phyloP scores from a whole-genome alignment of 1,140 invertebrate species.

The Euura saliciscinereae region DNA sequence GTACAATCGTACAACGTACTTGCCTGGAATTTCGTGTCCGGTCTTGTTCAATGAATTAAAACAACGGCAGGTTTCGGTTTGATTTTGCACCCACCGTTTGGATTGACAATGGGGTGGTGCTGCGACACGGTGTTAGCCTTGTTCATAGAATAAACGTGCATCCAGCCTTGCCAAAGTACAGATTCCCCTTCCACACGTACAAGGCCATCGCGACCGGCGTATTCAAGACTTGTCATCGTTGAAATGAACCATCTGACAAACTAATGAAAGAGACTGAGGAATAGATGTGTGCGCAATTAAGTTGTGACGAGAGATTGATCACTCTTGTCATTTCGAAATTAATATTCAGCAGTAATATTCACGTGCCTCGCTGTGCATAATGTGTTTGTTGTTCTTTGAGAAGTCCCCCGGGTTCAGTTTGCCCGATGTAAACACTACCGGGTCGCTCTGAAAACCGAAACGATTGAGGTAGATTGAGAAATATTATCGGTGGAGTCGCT shows the following conservation, averaged over 20 bases:
- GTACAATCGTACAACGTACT: slow-evolving; percentile 38
- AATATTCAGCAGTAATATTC: background rate
- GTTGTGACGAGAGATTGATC: background rate
- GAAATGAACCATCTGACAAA: slow-evolving; percentile 40
- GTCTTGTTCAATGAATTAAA: too few species aligned
- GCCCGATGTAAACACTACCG: slow-evolving; percentile 15
- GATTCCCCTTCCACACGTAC: slow-evolving; percentile 28
- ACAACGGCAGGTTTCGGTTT: too few species aligned
- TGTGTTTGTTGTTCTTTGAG: slow-evolving; percentile 33
- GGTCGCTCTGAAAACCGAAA: background rate
- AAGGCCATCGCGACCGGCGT: slow-evolving; percentile 37
- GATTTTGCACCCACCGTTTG: slow-evolving; percentile 19
- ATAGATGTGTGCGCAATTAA: background rate
- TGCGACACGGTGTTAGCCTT: slow-evolving; percentile 29
- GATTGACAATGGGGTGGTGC: slow-evolving; percentile 33
- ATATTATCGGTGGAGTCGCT: background rate
- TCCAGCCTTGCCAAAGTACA: slow-evolving; percentile 38
- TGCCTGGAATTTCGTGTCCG: slow-evolving; percentile 27
- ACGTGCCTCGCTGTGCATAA: slow-evolving; percentile 36
- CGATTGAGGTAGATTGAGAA: background rate
- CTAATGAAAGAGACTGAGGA: slow-evolving; percentile 21
- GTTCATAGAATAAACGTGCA: slow-evolving; percentile 40
- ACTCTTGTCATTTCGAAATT: background rate
- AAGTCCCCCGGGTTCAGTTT: slow-evolving; percentile 27
- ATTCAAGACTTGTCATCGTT: slow-evolving; percentile 34